A percentile compares a stretch with the other conserved stretches of the same genome.
Evolutionary conservation across 2,888 invertebrate genomes (phyloP).

Genomic region (Muscina levida): DNA sequence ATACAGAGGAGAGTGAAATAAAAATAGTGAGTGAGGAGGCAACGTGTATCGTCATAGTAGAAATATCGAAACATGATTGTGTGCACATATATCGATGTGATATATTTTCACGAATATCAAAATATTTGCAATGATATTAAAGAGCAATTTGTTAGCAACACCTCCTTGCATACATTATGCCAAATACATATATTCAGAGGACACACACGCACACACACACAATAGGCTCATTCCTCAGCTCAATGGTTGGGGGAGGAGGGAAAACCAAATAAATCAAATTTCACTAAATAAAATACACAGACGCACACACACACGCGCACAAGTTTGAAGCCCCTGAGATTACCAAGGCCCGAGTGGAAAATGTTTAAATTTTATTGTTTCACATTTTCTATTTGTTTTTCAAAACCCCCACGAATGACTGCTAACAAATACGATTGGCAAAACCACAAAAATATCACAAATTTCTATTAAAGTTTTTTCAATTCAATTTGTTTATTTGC

Average conservation of each 20-base stretch:
- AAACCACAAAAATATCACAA: background rate
- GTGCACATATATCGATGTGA: background rate
- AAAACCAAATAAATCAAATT: conserved; percentile 14
- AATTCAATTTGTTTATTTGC: conserved; percentile 1
- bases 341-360: background rate
- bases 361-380: conserved; percentile 11
- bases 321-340: conserved; percentile 9
- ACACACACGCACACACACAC: no score
- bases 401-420: background rate
- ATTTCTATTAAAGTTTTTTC: conserved; percentile 13
- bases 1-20: background rate
- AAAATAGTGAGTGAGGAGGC: background rate
- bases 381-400: background rate
- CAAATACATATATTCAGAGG: conserved; percentile 11
- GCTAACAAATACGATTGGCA: background rate
- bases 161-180: conserved; percentile 43
- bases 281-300: background rate
- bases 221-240: no score
- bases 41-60: no score
- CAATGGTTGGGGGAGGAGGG: no score
- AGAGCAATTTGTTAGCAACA: conserved; percentile 62
- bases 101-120: conserved; percentile 32
- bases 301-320: no score
- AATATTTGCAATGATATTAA: conserved; percentile 48
- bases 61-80: no score